Conservation (phyloP, 1,140 invertebrate species). For the Drosophila micromelanica region DNA sequence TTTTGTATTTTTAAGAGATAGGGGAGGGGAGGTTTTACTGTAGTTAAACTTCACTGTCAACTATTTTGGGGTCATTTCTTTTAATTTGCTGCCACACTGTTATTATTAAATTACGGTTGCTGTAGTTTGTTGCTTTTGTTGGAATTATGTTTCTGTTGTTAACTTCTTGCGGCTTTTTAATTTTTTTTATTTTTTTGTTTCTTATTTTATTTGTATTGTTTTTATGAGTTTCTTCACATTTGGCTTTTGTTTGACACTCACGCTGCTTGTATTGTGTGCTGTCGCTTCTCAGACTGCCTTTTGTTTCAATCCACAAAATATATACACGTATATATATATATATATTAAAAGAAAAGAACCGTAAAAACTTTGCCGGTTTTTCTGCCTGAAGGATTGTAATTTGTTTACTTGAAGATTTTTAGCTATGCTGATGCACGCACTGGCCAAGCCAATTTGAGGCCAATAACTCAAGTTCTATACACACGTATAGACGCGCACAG, state of each 20-base stretch:
- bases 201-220: slow-evolving; percentile 14
- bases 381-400: slow-evolving; percentile 11
- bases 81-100: slow-evolving; percentile 65
- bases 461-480: slow-evolving; percentile 56
- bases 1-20: slow-evolving; percentile 5
- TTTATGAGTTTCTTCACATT: slow-evolving; percentile 81
- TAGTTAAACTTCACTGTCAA: slow-evolving; percentile 38
- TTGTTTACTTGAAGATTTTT: slow-evolving; percentile 27
- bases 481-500: slow-evolving; percentile 12
- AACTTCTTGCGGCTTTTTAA: slow-evolving; percentile 15
- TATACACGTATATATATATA: background rate
- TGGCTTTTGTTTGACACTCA: slow-evolving; percentile 72
- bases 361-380: background rate
- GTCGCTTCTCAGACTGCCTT: slow-evolving; percentile 34
- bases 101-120: slow-evolving; percentile 40
- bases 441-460: slow-evolving; percentile 47
- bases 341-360: slow-evolving; percentile 28
- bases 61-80: slow-evolving; percentile 73
- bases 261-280: slow-evolving; percentile 24
- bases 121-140: slow-evolving; percentile 29
- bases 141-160: slow-evolving; percentile 38
- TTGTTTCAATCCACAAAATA: slow-evolving; percentile 47
- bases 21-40: background rate
- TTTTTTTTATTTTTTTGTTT: slow-evolving; percentile 25
- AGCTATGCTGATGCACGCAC: slow-evolving; percentile 21